Evolutionary conservation across 1,140 invertebrate genomes (phyloP), one percentile per base, ranked within the genome.

Genomic region (Adoxophyes honmai): DNA sequence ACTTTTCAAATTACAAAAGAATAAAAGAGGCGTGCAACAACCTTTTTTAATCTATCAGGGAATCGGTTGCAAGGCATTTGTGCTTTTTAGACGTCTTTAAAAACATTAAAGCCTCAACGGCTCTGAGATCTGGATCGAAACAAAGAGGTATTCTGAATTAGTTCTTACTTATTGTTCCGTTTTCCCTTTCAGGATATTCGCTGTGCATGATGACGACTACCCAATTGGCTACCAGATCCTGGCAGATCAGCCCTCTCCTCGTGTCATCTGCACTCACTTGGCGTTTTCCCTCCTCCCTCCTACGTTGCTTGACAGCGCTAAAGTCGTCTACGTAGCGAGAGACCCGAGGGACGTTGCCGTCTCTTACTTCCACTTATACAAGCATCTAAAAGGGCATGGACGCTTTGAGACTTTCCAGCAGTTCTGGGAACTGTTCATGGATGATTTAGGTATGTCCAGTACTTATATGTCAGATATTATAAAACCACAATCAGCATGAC

Each of bases 331-430:
- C 68, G 91, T 95, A 0, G 92, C 92, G 2, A 87, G 95, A 60
- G 95, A 96, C 88, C 94, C 95, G 0, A 95, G 95, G 80, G 95
- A 96, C 79, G 93, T 95, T 0, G 93, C 92, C 1, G 94, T 96
- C 0, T 96, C 95, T 0, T 95, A 92, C 76, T 96, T 93, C 75
- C 91, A 95, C 77, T 90, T 95, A 33, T 93, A 94, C 75, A 88
- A 91, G 66, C 80, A 92, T 3, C 90, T 93, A 34, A 91, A 90
- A 57, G 92, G 93, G 0, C 92, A 93, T 60, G 92, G 91, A 15
- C 95, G 92, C 66, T 57, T 79, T 1, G 93, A 93, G 1, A 90
- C 93, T 63, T 95, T 96, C 67, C 77, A 91, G 42, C 90, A 91
- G 51, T 96, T 93, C 80, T 95, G 93, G 91, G 81, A 93, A 21